phyloP scores from a whole-genome alignment of 2,797 vertebrate genomes.

The Pseudopleuronectes americanus region DNA sequence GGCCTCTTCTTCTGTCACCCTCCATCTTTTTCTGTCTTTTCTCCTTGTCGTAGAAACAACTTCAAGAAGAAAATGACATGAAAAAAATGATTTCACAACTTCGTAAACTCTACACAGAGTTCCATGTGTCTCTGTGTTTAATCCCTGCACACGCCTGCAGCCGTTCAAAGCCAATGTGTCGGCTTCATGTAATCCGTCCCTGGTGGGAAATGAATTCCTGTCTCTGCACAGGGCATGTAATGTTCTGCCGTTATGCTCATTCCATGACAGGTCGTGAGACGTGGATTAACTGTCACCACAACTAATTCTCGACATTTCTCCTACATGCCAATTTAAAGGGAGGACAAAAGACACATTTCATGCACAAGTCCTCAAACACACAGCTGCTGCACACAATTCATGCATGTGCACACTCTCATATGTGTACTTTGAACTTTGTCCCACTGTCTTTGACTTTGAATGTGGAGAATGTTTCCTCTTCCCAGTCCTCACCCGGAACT shows the following conservation, averaged over 20 bases:
- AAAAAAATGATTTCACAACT: no score
- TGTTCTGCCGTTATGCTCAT: conserved; percentile 19
- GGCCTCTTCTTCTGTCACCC: conserved; percentile 19
- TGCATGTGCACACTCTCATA: background rate
- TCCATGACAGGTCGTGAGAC: conserved; percentile 35
- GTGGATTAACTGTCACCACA: background rate
- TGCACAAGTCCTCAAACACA: conserved; percentile 1
- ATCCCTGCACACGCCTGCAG: conserved; percentile 15
- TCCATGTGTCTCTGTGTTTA: background rate
- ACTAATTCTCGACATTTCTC: conserved; percentile 2
- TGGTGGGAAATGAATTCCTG: conserved; percentile 32
- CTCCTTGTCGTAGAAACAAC: background rate
- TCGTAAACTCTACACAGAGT: no score
- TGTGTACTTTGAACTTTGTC: no score
- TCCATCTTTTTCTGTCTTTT: conserved; percentile 12
- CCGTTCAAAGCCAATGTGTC: conserved; percentile 17
- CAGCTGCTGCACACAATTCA: background rate
- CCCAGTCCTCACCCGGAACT: no score
- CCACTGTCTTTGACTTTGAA: no score
- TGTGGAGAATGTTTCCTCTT: no score
- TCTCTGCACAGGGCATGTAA: conserved; percentile 27
- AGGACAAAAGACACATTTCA: background rate
- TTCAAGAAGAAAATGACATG: background rate
- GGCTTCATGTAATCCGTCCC: conserved; percentile 40
- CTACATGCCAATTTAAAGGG: conserved; percentile 9